Percentiles rank a stretch among this genome's conserved stretches.
These are phyloP conservation scores for Staurois parvus DNA, from an alignment of 2,797 vertebrate species.

Conservation along the genomic window DNA sequence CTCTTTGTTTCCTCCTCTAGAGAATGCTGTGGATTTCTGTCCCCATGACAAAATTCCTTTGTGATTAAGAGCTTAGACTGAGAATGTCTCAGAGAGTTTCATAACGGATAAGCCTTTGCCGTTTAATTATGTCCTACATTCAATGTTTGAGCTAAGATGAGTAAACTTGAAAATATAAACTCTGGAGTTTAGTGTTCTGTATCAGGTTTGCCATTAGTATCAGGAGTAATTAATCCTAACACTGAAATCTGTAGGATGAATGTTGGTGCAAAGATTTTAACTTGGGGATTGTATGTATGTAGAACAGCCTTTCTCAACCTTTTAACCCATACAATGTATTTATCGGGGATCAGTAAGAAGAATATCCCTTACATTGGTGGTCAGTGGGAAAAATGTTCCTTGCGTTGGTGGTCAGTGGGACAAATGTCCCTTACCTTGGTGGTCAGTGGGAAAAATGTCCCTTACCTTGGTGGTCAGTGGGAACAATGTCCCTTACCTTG, in stretches of 20 bases:
- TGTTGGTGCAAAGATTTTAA: not conserved
- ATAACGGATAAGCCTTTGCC: not conserved
- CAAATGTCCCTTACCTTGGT: no score
- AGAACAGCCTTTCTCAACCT: no score
- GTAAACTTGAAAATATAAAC: constrained; percentile 1
- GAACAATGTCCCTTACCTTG: no score
- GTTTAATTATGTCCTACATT: constrained; percentile 7
- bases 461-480: no score
- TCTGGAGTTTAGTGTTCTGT: no score
- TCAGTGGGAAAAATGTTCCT: no score
- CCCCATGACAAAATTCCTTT: constrained; percentile 47
- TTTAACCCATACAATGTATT: no score
- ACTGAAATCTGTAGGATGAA: not conserved
- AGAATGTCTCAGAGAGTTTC: constrained; percentile 34
- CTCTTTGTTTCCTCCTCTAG: not conserved
- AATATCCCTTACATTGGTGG: no score
- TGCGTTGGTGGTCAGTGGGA: no score
- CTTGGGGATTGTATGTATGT: no score
- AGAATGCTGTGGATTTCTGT: constrained; percentile 20
- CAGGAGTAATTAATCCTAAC: not conserved
- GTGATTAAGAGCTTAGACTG: constrained; percentile 27
- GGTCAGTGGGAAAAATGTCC: no score
- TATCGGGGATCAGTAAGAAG: no score
- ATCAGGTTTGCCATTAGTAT: not conserved
- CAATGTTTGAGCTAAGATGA: not conserved